phyloP scores from a whole-genome alignment of 2,113 vertebrate genomes.

The Grantiella picta region DNA sequence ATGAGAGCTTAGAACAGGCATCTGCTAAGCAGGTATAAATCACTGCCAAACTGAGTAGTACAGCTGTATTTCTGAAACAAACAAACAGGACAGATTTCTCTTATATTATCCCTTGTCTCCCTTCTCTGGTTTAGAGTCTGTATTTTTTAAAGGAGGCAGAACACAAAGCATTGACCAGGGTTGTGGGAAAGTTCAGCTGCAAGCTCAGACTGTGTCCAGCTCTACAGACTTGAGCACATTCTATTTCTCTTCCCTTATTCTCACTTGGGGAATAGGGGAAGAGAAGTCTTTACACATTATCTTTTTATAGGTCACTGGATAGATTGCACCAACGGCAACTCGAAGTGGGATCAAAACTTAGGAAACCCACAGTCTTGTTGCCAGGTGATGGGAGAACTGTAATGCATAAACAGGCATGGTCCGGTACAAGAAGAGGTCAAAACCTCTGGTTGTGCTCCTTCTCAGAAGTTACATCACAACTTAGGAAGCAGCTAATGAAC shows the following conservation, averaged over 20 bases:
- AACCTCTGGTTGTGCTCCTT: neutral
- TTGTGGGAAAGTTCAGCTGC: neutral
- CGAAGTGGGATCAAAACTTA: neutral
- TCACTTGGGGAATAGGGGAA: too few relatives aligned
- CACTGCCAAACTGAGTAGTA: neutral
- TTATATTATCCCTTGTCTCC: neutral
- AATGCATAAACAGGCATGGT: neutral
- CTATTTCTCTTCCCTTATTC: neutral
- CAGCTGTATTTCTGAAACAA: neutral
- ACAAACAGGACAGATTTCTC: neutral
- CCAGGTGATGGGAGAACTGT: neutral
- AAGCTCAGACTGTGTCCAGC: neutral
- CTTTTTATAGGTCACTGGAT: neutral
- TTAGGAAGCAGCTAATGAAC: rapidly evolving
- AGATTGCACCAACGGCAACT: neutral
- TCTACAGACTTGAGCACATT: neutral
- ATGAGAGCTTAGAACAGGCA: neutral
- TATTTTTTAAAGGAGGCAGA: neutral
- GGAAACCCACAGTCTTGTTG: neutral
- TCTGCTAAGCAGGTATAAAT: neutral
- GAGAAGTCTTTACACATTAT: neutral
- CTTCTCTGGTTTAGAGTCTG: neutral
- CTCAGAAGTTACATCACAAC: neutral
- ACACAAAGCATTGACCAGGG: neutral
- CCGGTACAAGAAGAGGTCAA: neutral